These are phyloP conservation scores for Limnodromus scolopaceus DNA, from an alignment of 2,797 vertebrate species.

Conservation along the genomic window DNA sequence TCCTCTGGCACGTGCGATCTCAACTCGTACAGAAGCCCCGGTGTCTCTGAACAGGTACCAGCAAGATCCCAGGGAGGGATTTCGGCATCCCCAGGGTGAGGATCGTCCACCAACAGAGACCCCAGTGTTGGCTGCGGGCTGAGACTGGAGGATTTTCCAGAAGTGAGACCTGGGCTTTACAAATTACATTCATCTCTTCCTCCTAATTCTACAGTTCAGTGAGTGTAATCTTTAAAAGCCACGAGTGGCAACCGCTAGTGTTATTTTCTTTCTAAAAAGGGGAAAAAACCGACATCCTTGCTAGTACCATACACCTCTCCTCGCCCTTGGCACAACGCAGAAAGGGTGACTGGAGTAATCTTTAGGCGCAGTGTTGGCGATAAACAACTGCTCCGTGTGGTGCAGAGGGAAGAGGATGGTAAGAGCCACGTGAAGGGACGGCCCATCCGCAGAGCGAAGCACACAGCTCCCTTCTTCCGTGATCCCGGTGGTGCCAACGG, in stretches of 20 bases:
- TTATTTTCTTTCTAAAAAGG: not conserved
- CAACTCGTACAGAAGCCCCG: fast-evolving
- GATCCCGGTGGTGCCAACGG: not conserved
- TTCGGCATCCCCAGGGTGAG: fast-evolving
- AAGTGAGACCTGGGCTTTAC: not conserved
- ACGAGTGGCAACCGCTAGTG: not conserved
- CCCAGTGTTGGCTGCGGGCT: not conserved
- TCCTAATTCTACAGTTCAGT: not conserved
- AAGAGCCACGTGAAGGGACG: not conserved
- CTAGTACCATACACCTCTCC: not conserved
- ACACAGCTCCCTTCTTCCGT: not conserved
- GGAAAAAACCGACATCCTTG: not conserved
- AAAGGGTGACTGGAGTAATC: not conserved
- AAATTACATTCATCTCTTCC: not conserved
- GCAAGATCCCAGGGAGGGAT: fast-evolving
- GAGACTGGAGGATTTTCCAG: not conserved
- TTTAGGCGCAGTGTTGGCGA: not conserved
- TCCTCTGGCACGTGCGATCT: fast-evolving
- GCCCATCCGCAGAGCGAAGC: not conserved
- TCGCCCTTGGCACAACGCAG: not conserved
- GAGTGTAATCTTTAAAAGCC: not conserved
- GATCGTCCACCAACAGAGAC: not conserved
- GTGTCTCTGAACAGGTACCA: not conserved
- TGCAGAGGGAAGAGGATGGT: not conserved
- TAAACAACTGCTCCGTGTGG: not conserved